Evolutionary conservation across 2,888 invertebrate genomes (phyloP).

Genomic region (Tetanocera ferruginea): DNA sequence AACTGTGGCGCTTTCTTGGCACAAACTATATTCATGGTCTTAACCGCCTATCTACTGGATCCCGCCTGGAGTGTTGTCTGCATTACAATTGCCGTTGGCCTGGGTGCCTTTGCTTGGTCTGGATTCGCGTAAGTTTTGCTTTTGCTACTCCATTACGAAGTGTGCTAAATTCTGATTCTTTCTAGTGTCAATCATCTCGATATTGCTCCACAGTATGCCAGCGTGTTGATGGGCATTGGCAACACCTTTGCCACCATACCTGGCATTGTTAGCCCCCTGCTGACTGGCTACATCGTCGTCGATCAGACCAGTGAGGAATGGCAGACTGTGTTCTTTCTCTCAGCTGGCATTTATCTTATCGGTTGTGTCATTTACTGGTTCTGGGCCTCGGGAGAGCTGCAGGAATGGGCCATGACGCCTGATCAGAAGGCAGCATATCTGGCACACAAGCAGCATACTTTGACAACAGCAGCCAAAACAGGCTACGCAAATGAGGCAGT

Average conservation of each 20-base stretch:
- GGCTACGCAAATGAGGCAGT: conserved; percentile 66
- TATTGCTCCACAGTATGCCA: conserved; percentile 91
- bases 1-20: conserved; percentile 81
- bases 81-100: conserved; percentile 88
- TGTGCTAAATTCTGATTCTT: conserved; percentile 29
- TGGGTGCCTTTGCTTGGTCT: conserved; percentile 94
- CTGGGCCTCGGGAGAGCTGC: conserved; percentile 85
- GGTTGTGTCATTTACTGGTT: conserved; percentile 88
- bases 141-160: neutral
- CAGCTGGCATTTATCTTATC: conserved; percentile 84
- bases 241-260: conserved; percentile 93
- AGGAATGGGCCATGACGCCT: conserved; percentile 80
- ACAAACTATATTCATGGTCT: conserved; percentile 89
- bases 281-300: conserved; percentile 84
- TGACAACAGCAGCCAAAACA: conserved; percentile 57
- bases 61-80: conserved; percentile 82
- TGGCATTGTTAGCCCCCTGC: conserved; percentile 89
- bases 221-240: conserved; percentile 91
- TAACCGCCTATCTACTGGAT: conserved; percentile 81
- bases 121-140: conserved; percentile 80
- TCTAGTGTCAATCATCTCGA: conserved; percentile 87
- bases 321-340: conserved; percentile 88
- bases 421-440: conserved; percentile 61
- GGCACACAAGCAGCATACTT: conserved; percentile 57
- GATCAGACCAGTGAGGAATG: conserved; percentile 83